Evolutionary conservation across 2,113 vertebrate genomes (phyloP).

Genomic region (Fregetta grallaria): DNA sequence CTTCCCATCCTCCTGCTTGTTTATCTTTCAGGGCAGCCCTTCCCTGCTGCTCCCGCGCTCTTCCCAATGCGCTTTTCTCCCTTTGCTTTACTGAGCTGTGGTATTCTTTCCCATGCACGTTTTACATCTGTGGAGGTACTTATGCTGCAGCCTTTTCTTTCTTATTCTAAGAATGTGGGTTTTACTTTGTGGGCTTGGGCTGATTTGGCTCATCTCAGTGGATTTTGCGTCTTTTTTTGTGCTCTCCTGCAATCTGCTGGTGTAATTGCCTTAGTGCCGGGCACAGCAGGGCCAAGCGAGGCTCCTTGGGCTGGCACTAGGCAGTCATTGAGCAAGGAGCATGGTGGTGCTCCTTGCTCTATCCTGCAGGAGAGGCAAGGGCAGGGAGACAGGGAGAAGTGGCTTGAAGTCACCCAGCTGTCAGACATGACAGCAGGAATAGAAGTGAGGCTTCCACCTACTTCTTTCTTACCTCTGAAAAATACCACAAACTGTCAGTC

Average conservation of each 20-base stretch:
- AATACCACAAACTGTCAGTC: background rate
- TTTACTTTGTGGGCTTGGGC: background rate
- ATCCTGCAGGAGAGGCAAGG: background rate
- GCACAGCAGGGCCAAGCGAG: accelerated
- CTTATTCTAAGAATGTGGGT: background rate
- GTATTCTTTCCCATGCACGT: background rate
- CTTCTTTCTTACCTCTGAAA: background rate
- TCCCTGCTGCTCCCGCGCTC: background rate
- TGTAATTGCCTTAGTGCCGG: background rate
- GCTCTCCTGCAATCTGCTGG: background rate
- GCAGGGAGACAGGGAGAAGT: background rate
- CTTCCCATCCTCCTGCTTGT: background rate
- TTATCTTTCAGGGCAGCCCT: background rate
- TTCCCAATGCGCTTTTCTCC: background rate
- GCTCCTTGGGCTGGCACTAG: background rate
- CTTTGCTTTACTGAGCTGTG: background rate
- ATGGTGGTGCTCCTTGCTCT: background rate
- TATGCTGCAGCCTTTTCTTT: background rate
- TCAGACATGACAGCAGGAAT: background rate
- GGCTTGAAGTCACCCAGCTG: background rate
- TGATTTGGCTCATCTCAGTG: background rate
- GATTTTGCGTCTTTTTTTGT: background rate
- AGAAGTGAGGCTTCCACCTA: background rate
- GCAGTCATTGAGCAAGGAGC: background rate
- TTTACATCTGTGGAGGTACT: background rate